Evolutionary conservation across 2,113 vertebrate species (phyloP).

Genomic region (Astur gentilis): DNA sequence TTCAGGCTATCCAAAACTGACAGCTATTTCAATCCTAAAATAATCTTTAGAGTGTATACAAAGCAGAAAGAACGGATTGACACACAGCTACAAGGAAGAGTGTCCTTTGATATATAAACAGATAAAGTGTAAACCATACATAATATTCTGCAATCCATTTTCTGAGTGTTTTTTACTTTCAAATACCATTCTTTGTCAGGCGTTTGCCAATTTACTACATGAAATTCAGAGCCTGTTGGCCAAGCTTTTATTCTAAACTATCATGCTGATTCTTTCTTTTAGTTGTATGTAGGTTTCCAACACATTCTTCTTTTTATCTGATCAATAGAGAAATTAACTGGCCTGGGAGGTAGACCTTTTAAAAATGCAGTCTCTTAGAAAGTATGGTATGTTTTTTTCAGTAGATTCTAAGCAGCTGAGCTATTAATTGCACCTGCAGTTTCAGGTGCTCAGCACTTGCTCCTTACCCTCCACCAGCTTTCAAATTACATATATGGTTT

Average conservation of each 20-base stretch:
- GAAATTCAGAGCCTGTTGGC: not conserved
- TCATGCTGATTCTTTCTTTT: not conserved
- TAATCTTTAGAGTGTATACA: not conserved
- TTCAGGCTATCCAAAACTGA: not conserved
- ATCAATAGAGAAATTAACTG: not conserved
- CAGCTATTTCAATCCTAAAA: not conserved
- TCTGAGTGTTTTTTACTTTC: not conserved
- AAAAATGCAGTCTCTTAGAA: not conserved
- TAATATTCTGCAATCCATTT: constrained; percentile 13
- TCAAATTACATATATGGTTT: not conserved
- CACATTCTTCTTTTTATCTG: not conserved
- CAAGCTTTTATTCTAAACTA: not conserved
- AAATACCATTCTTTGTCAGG: not conserved
- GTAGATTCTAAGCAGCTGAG: not conserved
- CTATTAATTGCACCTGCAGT: not conserved
- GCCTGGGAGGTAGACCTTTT: not conserved
- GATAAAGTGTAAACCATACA: not conserved
- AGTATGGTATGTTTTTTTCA: not conserved
- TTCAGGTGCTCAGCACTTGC: not conserved
- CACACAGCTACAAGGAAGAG: not conserved
- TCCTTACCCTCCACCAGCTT: not conserved
- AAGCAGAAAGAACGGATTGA: constrained; percentile 10
- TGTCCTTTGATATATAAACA: constrained; percentile 25
- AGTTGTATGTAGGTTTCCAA: not conserved
- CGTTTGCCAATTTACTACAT: not conserved